Conservation (phyloP, 2,113 vertebrate genomes). For the Meriones unguiculatus region DNA sequence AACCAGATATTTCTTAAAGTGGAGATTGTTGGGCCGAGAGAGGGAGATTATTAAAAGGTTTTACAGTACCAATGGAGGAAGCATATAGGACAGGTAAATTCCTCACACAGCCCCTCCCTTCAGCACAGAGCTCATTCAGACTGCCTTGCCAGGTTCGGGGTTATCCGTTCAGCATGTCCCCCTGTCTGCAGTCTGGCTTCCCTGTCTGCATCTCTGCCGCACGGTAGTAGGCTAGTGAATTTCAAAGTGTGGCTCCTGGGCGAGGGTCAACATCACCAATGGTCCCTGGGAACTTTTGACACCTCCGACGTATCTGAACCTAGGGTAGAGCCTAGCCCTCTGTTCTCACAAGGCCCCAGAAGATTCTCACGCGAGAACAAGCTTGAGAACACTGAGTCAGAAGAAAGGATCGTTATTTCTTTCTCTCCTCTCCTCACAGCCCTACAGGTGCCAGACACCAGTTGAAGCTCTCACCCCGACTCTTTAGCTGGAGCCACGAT, state of each 20-base stretch:
- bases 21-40: slow-evolving; percentile 38
- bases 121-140: slow-evolving; percentile 31
- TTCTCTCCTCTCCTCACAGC: background rate
- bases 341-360: background rate
- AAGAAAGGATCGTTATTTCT: background rate
- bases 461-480: background rate
- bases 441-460: background rate
- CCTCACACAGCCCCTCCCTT: background rate
- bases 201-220: background rate
- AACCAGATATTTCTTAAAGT: slow-evolving; percentile 36
- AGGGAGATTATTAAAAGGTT: slow-evolving; percentile 67
- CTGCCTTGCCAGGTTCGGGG: background rate
- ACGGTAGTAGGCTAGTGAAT: background rate
- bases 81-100: slow-evolving; percentile 30
- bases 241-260: background rate
- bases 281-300: background rate
- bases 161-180: background rate
- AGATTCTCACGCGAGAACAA: background rate
- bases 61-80: slow-evolving; percentile 47
- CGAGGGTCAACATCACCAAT: background rate
- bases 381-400: background rate
- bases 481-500: background rate
- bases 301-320: background rate
- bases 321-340: accelerated
- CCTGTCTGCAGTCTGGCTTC: background rate